Conservation (phyloP, 2,797 vertebrate species). For the Poeciliopsis presidionis region DNA sequence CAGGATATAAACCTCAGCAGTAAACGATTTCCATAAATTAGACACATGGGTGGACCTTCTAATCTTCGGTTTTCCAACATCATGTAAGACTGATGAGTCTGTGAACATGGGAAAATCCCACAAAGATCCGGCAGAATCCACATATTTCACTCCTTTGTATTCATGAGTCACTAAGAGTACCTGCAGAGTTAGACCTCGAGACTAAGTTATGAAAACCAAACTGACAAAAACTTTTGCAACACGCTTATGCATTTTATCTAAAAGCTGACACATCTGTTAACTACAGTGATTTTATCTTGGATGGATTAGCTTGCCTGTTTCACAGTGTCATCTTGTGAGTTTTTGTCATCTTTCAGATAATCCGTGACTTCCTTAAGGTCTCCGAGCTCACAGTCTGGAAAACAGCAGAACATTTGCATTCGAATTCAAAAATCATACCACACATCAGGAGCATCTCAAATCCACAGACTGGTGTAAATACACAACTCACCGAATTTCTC, state of each 20-base stretch:
- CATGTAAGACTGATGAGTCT: conserved; percentile 37
- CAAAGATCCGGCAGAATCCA: conserved; percentile 28
- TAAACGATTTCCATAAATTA: conserved; percentile 51
- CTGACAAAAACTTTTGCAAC: conserved; percentile 2
- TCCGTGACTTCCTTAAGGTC: conserved; percentile 90
- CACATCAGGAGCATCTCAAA: background rate
- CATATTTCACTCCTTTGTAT: conserved; percentile 37
- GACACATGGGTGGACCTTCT: conserved; percentile 38
- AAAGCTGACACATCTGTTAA: conserved; percentile 6
- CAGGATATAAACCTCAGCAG: conserved; percentile 19
- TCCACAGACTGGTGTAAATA: too few species aligned
- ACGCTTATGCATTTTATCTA: background rate
- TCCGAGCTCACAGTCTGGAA: conserved; percentile 89
- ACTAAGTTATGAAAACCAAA: background rate
- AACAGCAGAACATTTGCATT: conserved; percentile 9
- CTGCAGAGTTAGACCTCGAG: conserved; percentile 7
- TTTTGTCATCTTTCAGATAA: conserved; percentile 83
- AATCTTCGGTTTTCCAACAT: conserved; percentile 35
- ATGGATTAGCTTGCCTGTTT: conserved; percentile 57
- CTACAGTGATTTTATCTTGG: background rate
- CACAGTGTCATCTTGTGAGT: conserved; percentile 46
- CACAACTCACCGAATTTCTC: conserved; percentile 88
- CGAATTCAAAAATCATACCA: background rate
- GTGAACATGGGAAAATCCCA: conserved; percentile 55
- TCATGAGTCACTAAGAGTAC: conserved; percentile 19